Percentiles rank a stretch among this genome's conserved stretches.
Conservation (phyloP, 92 coral and sea anemone genomes). For the Nematostella vectensis region DNA sequence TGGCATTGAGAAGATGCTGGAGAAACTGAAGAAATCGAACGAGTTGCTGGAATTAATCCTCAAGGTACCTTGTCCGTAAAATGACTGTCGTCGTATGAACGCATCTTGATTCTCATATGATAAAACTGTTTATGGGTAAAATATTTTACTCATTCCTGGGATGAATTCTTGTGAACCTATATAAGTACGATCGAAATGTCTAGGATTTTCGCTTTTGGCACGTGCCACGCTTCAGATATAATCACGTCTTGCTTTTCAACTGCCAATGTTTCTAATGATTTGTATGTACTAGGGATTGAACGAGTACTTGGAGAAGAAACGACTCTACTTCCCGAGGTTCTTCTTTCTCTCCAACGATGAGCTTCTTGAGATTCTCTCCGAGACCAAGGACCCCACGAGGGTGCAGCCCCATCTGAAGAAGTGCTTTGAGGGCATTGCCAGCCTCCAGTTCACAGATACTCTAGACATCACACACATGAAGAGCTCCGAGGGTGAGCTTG, state of each 20-base stretch:
- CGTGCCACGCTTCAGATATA: too few relatives aligned
- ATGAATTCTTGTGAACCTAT: too few relatives aligned
- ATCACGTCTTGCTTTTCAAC: neutral
- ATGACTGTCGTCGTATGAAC: too few relatives aligned
- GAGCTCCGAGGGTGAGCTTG: constrained; percentile 97
- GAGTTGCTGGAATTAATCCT: constrained; percentile 91
- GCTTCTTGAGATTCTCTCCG: constrained; percentile 88
- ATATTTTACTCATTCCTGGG: too few relatives aligned
- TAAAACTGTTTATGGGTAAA: too few relatives aligned
- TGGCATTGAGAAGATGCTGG: constrained; percentile 91
- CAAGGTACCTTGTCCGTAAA: constrained; percentile 52
- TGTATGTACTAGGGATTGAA: constrained; percentile 65
- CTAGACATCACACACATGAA: constrained; percentile 87
- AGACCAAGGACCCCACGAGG: constrained; percentile 96
- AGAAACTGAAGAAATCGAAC: constrained; percentile 89
- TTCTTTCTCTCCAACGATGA: constrained; percentile 97
- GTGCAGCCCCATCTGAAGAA: constrained; percentile 98
- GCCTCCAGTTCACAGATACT: constrained; percentile 75
- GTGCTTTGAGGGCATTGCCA: constrained; percentile 96
- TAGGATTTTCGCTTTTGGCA: too few relatives aligned
- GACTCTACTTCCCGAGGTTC: constrained; percentile 92
- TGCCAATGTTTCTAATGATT: neutral
- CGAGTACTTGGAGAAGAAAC: constrained; percentile 95
- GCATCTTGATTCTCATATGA: too few relatives aligned
- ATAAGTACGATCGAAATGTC: too few relatives aligned